Evolutionary conservation across 2,797 vertebrate species (phyloP), one percentile per base, ranked within the genome.

Genomic region (Urocyon cinereoargenteus): DNA sequence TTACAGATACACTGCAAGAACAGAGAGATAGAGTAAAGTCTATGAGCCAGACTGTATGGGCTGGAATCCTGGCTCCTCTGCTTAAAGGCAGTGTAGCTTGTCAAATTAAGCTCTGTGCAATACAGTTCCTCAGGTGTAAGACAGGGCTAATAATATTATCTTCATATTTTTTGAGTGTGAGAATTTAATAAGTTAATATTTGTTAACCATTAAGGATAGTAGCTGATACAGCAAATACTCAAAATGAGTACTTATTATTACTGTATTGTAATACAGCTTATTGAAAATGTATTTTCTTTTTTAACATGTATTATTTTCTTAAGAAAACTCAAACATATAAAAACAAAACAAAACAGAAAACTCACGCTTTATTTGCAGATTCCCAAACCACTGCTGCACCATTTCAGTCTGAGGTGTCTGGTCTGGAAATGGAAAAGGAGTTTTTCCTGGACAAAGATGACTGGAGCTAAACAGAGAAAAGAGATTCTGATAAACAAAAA

Each of bases 301-400:
- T 16, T 0, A 10, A 49, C 26, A 75, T 28, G 7, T 59, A 83
- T 72, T 75, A 86, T 87, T 70, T 96, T 79, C 75, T 88, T 95
- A 83, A 57, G 40, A 91, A 95, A 97, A 82, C 8, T 19, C 22
- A 88, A 92, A 93, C 40, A 45, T 45, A 45, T 45, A 45, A 45
- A 45, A 7, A 40, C 40, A 40, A 40, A 45, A 45, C 40, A 45
- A 45, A 45, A 45, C 2, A 90, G 86, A 94, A 97, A 97, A 94
- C 97, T 98, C 95, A 99, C 99, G 99, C 9, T 99, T 99, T 96
- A 98, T 68, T 70, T 99, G 98, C 97, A 99, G 98, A 97, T 98
- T 98, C 97, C 98, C 99, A 97, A 99, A 99, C 99, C 99, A 99
- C 28, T 99, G 99, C 34, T 99, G 99, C 88, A 99, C 99, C 18